A percentile compares a stretch with the other conserved stretches of the same genome.
Conservation (phyloP, 1,140 invertebrate genomes). For the Bicyclus anynana region DNA sequence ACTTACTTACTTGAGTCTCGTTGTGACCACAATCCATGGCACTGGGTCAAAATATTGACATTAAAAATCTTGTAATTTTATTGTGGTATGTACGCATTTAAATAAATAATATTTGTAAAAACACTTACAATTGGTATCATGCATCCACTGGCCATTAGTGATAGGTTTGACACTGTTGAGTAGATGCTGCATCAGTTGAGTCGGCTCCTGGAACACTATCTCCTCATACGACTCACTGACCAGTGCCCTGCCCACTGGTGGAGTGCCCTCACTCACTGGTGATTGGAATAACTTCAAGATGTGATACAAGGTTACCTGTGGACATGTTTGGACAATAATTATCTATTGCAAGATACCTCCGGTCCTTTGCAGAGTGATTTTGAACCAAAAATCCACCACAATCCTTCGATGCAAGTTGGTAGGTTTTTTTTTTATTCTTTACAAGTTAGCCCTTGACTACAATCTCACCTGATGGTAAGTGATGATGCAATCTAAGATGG, state of each 20-base stretch:
- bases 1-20: no score
- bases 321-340: neutral
- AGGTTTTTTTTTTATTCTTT: no score
- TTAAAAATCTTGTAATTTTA: no score
- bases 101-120: neutral
- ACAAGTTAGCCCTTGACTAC: no score
- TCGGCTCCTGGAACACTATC: constrained; percentile 98
- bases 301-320: constrained; percentile 96
- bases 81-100: no score
- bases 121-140: constrained; percentile 94
- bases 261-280: constrained; percentile 77
- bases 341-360: neutral
- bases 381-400: no score
- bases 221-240: constrained; percentile 98
- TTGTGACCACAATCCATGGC: no score
- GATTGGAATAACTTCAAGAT: constrained; percentile 97
- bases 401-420: no score
- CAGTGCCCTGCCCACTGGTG: constrained; percentile 84
- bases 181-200: constrained; percentile 93
- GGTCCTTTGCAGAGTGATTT: no score
- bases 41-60: no score
- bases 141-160: constrained; percentile 85
- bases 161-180: constrained; percentile 87
- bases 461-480: no score
- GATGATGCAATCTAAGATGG: no score